Evolutionary conservation across 2,113 vertebrate species (phyloP).

Genomic region (Peromyscus californicus): DNA sequence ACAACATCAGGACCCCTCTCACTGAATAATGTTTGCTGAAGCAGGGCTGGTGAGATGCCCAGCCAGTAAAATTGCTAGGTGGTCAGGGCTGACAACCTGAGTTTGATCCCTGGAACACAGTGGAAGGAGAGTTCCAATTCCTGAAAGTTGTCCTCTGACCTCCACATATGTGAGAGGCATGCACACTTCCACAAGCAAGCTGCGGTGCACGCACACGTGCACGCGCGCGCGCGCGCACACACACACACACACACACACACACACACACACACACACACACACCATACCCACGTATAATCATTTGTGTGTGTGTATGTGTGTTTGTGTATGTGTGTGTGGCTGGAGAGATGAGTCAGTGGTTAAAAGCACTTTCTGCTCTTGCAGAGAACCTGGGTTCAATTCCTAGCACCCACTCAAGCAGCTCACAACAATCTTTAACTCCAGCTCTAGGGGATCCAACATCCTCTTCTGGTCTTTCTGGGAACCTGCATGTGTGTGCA

Average conservation of each 20-base stretch:
- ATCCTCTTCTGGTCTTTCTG: neutral
- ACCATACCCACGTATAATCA: neutral
- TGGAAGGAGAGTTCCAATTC: neutral
- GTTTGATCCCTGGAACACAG: neutral
- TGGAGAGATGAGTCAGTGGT: neutral
- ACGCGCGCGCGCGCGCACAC: neutral
- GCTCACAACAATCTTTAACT: neutral
- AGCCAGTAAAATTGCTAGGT: neutral
- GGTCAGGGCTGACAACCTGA: neutral
- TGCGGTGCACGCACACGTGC: neutral
- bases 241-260: neutral
- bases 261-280: neutral
- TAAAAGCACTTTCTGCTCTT: neutral
- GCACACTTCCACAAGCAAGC: neutral
- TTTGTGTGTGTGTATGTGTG: neutral
- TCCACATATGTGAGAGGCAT: neutral
- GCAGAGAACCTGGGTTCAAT: neutral
- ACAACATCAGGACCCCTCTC: constrained; percentile 29
- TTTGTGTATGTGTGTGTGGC: neutral
- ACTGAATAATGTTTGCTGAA: constrained; percentile 38
- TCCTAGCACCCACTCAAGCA: neutral
- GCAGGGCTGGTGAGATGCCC: neutral
- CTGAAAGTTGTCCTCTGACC: neutral
- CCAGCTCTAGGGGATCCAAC: neutral
- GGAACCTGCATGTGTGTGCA: neutral